These are phyloP conservation scores for Harlomillsia oculata DNA, from an alignment of 1,140 invertebrate species.

Conservation along the genomic window DNA sequence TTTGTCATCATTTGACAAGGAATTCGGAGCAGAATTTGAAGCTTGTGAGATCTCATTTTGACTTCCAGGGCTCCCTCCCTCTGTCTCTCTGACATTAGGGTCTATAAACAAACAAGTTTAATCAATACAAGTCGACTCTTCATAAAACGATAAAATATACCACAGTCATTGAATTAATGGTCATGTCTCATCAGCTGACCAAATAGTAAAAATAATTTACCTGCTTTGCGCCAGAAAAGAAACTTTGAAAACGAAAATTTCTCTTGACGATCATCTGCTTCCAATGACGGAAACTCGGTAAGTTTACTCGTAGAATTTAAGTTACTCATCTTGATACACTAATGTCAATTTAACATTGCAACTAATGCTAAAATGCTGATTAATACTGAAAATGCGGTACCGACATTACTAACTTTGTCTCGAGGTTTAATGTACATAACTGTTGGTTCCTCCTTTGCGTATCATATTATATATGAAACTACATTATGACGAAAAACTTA, in stretches of 20 bases:
- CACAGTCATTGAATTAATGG: background rate
- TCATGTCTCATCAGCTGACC: background rate
- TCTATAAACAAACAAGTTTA: background rate
- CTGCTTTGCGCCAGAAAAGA: conserved; percentile 40
- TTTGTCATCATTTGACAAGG: background rate
- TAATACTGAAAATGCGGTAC: no score
- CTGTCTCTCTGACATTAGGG: background rate
- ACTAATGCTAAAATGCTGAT: no score
- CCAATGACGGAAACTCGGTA: conserved; percentile 44
- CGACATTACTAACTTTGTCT: no score
- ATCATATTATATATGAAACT: no score
- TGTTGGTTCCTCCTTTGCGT: no score
- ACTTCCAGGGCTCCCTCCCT: background rate
- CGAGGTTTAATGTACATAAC: no score
- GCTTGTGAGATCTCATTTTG: background rate
- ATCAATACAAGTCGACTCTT: no score
- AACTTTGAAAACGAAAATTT: conserved; percentile 42
- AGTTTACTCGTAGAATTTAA: conserved; percentile 38
- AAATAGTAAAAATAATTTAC: conserved; percentile 5
- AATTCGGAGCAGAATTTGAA: background rate
- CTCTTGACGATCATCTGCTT: conserved; percentile 41
- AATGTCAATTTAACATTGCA: no score
- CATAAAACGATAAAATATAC: no score
- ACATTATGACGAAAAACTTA: no score
- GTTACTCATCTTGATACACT: conserved; percentile 35